phyloP scores from a whole-genome alignment of 2,797 vertebrate species.

The Neosalanx taihuensis region DNA sequence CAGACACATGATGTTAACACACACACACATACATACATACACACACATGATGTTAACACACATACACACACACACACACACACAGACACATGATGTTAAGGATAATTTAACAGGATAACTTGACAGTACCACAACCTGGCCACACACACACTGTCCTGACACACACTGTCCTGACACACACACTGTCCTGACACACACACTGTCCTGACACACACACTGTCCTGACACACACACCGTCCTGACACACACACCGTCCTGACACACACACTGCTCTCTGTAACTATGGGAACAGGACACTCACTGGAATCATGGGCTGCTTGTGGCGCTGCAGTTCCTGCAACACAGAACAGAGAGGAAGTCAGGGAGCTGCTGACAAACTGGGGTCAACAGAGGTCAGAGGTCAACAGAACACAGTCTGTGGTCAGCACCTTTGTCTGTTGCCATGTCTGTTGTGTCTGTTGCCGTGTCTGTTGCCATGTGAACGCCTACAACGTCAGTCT shows the following conservation, averaged over 20 bases:
- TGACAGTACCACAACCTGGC: not conserved
- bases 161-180: not conserved
- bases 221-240: not conserved
- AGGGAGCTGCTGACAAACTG: not conserved
- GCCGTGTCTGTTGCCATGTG: conserved; percentile 41
- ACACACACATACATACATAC: too few relatives aligned
- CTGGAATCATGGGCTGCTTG: conserved; percentile 60
- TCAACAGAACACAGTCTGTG: too few relatives aligned
- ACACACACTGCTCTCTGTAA: not conserved
- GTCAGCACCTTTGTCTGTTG: too few relatives aligned
- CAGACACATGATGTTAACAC: too few relatives aligned
- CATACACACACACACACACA: not conserved
- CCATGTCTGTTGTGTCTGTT: conserved; percentile 28
- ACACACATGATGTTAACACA: too few relatives aligned
- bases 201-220: conserved; percentile 14
- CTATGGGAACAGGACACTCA: conserved; percentile 43
- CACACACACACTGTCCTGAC: not conserved
- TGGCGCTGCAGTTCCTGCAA: conserved; percentile 58
- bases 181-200: conserved; percentile 49
- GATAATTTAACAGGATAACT: not conserved
- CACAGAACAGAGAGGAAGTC: conserved; percentile 14
- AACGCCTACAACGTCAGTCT: conserved; percentile 59
- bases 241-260: not conserved
- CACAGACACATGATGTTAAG: too few relatives aligned
- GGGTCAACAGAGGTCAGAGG: too few relatives aligned